Base-by-base conservation (phyloP, 1,140 invertebrate genomes). In the Ectropis grisescens region DNA sequence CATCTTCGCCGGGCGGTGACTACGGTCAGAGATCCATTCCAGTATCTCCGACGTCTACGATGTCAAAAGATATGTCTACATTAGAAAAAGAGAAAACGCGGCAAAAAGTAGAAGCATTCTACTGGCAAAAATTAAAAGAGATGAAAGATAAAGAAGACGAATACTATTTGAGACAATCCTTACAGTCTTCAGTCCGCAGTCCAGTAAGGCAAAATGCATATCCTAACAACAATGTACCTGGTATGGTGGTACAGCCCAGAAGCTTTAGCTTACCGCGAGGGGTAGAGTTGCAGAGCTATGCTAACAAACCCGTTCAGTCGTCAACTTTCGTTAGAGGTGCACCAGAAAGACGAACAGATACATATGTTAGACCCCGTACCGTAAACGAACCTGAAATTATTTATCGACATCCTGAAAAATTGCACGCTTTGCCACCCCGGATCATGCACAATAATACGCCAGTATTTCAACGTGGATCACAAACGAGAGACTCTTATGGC, bases 111-210 rank as follows among this genome's bases (percentile, higher is more conserved):
- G 85, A 87, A 60, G 83, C 80, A 8, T 87, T 84, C 58, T 86
- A 85, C 39, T 87, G 85, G 85, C 82, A 85, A 48, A 85, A 87
- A 60, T 59, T 87, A 29, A 84, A 83, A 49, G 85, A 86, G 50
- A 47, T 85, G 23, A 86, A 85, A 58, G 59, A 82, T 29, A 78
- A 81, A 57, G 83, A 86, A 57, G 84, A 86, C 37, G 71, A 83
- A 33, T 78, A 79, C 37, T 60, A 83, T 12, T 59, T 78, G 8
- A 55, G 54, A 14, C 72, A 82, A 34, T 74, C 79, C 28, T 44
- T 55, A 11, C 50, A 40, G 23, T 54, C 32, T 33, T 34, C 41
- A 19, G 13, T 11, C 3, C 36, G 24, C 22, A n/a, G n/a, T n/a
- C n/a, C n/a, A n/a, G n/a, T n/a, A n/a, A n/a, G n/a, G n/a, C 34